Percentiles rank a stretch among this genome's conserved stretches.
Conservation (phyloP, 2,888 invertebrate species). For the Prenolepis imparis region DNA sequence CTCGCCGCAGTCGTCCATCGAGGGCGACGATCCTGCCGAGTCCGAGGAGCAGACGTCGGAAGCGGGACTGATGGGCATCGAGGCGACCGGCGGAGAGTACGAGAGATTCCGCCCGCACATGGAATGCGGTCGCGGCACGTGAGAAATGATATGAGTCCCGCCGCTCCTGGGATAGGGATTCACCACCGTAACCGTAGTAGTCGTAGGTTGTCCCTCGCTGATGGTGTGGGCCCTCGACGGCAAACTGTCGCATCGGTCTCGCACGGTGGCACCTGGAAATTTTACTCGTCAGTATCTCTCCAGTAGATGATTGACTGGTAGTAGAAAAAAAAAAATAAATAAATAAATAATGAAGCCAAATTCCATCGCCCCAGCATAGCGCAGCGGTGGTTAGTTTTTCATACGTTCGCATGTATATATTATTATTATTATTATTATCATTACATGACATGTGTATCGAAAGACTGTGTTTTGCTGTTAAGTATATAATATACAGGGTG, state of each 20-base stretch:
- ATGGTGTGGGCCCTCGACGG: slow-evolving; percentile 91
- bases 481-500: slow-evolving; percentile 19
- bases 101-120: slow-evolving; percentile 86
- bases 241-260: slow-evolving; percentile 94
- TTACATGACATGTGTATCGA: slow-evolving; percentile 55
- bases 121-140: slow-evolving; percentile 86
- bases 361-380: slow-evolving; percentile 76
- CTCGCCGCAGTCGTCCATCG: slow-evolving; percentile 89
- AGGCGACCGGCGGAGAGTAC: slow-evolving; percentile 87
- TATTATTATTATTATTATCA: slow-evolving; percentile 51
- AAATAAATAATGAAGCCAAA: no score
- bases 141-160: slow-evolving; percentile 85
- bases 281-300: slow-evolving; percentile 42
- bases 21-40: slow-evolving; percentile 90
- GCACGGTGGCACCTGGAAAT: slow-evolving; percentile 85
- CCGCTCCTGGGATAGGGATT: slow-evolving; percentile 79
- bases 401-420: slow-evolving; percentile 64
- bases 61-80: slow-evolving; percentile 89
- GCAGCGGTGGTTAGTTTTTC: slow-evolving; percentile 71
- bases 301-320: background rate
- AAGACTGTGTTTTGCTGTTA: slow-evolving; percentile 19
- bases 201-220: slow-evolving; percentile 88
- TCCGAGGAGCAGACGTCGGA: slow-evolving; percentile 89
- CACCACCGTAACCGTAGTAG: slow-evolving; percentile 77
- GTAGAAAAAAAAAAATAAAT: slow-evolving; percentile 66